Conservation (phyloP, 2,113 vertebrate species). For the Ardeotis arabs region DNA sequence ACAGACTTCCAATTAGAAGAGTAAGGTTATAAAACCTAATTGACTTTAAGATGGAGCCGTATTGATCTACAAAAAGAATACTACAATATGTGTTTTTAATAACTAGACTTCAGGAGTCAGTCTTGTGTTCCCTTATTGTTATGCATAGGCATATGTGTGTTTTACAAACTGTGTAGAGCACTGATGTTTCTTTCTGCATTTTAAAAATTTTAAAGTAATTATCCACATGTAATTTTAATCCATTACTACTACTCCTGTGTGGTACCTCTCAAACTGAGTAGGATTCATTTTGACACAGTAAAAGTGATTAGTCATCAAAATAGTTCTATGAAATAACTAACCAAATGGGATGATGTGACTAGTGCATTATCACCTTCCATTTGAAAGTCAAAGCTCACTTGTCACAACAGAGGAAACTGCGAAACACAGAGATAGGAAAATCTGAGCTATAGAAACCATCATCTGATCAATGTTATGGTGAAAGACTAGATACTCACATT, state of each 20-base stretch:
- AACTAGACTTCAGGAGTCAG: neutral
- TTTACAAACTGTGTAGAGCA: neutral
- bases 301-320: constrained; percentile 65
- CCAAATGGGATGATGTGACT: constrained; percentile 51
- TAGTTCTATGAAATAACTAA: constrained; percentile 40
- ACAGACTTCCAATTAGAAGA: neutral
- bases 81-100: neutral
- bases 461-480: neutral
- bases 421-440: neutral
- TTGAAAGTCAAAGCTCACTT: constrained; percentile 27
- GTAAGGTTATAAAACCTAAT: neutral
- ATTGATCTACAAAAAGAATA: neutral
- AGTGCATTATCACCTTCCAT: constrained; percentile 18
- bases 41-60: neutral
- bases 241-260: neutral
- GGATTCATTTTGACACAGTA: constrained; percentile 52
- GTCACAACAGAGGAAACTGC: constrained; percentile 13
- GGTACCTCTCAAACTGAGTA: constrained; percentile 24
- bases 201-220: neutral
- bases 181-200: neutral
- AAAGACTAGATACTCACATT: neutral
- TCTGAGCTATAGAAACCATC: neutral
- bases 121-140: neutral
- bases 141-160: neutral
- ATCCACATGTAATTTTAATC: constrained; percentile 21